Base-by-base conservation (phyloP, 2,113 vertebrate species). In the Varanus komodoensis region DNA sequence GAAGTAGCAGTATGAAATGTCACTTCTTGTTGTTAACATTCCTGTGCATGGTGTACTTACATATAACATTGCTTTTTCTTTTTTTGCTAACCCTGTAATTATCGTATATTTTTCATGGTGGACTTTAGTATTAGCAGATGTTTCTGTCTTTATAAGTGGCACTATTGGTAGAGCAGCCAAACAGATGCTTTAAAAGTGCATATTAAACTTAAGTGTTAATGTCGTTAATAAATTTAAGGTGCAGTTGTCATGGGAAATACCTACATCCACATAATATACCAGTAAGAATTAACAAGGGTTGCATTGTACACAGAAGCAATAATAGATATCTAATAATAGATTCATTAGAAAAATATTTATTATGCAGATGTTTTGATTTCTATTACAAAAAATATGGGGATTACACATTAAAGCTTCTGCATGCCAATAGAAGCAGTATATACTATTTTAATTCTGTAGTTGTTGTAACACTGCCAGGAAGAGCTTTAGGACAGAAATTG, bases 1-100 rank as follows among this genome's bases (percentile, higher is more conserved):
- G 95, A 93, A 92, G 88, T 94, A 94, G 79, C 91, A 88, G 94
- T 96, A 77, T 34, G 11, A 83, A 92, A 95, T 96, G 78, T 89
- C 82, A 90, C 75, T 84, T 92, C 87, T 90, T 95, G 89, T 94
- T 96, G 86, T 95, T 95, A 95, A 93, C 57, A 91, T 94, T 96
- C 94, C 68, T 85, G 57, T 89, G 68, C 92, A 90, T 91, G 52
- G 82, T 94, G 91, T 86, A 71, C 95, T 94, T 96, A 90, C 96
- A 94, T 84, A 91, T 92, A 94, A 95, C 95, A 95, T 90, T 95
- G 74, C 90, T 34, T 94, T 44, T 44, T 44, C 38, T 44, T 44
- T 44, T 88, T 92, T 25, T 57, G 87, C 95, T 94, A 95, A 89
- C 27, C 8, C 67, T 79, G 90, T 94, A 96, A 96, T 96, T 95